phyloP scores from a whole-genome alignment of 2,888 invertebrate genomes.

The Pristionchus fissidentatus region DNA sequence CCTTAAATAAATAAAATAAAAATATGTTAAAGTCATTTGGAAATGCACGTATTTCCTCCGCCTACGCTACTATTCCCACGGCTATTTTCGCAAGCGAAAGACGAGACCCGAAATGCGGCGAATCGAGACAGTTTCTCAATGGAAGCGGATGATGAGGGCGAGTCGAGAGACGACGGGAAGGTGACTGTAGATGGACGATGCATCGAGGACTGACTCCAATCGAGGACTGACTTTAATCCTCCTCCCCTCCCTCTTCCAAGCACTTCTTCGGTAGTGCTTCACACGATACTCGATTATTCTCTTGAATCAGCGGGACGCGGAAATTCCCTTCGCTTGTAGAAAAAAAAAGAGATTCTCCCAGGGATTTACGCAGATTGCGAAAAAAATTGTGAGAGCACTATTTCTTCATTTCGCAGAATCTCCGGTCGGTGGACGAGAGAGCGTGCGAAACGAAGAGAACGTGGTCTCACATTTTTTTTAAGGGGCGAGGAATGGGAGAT shows the following conservation, averaged over 20 bases:
- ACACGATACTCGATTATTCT: constrained; percentile 23
- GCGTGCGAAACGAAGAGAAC: not conserved
- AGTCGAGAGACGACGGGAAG: not conserved
- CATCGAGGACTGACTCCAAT: too few species aligned
- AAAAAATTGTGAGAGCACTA: not conserved
- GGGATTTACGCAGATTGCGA: not conserved
- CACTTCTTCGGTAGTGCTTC: not conserved
- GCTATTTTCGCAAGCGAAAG: not conserved
- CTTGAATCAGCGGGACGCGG: not conserved
- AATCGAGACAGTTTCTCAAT: not conserved
- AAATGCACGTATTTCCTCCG: too few species aligned
- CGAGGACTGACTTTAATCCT: too few species aligned
- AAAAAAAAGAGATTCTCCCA: not conserved
- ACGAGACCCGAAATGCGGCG: not conserved
- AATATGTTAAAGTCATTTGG: too few species aligned
- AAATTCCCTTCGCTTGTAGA: too few species aligned
- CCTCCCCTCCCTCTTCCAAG: not conserved
- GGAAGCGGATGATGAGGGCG: not conserved
- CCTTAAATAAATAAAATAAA: too few species aligned
- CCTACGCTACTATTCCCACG: too few species aligned
- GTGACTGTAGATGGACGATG: not conserved
- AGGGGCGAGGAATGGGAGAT: too few species aligned
- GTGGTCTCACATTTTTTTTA: too few species aligned
- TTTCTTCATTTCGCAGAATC: not conserved
- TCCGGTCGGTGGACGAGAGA: not conserved